A percentile compares a stretch with the other conserved stretches of the same genome.
Conservation (phyloP, 2,797 vertebrate genomes). For the Iguana delicatissima region DNA sequence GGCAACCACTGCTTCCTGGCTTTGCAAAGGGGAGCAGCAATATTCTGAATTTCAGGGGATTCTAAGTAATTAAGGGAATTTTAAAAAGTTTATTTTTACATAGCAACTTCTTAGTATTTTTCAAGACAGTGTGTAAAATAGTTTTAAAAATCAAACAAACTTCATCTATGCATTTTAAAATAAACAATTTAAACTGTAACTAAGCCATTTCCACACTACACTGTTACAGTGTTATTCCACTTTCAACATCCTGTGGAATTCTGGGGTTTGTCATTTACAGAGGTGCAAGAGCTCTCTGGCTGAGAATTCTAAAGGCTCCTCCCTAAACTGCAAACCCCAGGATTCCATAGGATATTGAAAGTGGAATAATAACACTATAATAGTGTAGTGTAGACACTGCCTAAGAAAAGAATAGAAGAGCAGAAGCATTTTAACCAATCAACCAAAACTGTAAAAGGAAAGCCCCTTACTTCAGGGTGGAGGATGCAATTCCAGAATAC, state of each 20-base stretch:
- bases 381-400: too few relatives aligned
- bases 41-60: neutral
- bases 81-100: neutral
- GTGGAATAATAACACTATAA: too few relatives aligned
- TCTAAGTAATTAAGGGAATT: neutral
- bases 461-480: neutral
- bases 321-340: too few relatives aligned
- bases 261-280: too few relatives aligned
- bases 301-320: too few relatives aligned
- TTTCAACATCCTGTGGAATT: too few relatives aligned
- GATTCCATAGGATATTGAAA: too few relatives aligned
- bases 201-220: too few relatives aligned
- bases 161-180: neutral
- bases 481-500: neutral
- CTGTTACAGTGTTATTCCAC: too few relatives aligned
- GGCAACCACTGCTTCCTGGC: neutral
- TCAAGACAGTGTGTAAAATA: neutral
- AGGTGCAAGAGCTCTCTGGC: too few relatives aligned
- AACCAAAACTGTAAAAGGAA: neutral
- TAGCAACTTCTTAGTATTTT: neutral
- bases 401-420: neutral
- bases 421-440: neutral
- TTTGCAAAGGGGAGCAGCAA: neutral
- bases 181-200: neutral
- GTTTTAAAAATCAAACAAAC: neutral